phyloP scores from a whole-genome alignment of 1,140 invertebrate species.

The Tribolium castaneum region DNA sequence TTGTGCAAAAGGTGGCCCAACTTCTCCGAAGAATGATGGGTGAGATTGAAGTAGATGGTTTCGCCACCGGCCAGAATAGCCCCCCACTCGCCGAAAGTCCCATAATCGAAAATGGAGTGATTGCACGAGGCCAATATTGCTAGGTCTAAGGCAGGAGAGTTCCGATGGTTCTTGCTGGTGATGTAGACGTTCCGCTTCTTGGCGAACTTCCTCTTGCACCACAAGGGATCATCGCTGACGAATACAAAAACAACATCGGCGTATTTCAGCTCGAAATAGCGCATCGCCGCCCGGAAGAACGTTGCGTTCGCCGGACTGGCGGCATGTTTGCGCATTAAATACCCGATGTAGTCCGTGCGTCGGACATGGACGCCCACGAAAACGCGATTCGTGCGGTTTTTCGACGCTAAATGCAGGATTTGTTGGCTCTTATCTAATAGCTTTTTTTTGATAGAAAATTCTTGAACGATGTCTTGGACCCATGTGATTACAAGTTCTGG shows the following conservation, averaged over 20 bases:
- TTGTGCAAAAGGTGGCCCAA: slow-evolving; percentile 69
- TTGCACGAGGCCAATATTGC: slow-evolving; percentile 74
- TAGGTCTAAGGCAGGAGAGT: slow-evolving; percentile 70
- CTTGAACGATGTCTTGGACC: slow-evolving; percentile 69
- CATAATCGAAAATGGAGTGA: slow-evolving; percentile 77
- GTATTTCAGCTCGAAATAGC: slow-evolving; percentile 69
- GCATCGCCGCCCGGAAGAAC: slow-evolving; percentile 70
- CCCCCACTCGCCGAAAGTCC: slow-evolving; percentile 77
- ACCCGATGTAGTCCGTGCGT: slow-evolving; percentile 71
- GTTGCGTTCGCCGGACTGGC: slow-evolving; percentile 66
- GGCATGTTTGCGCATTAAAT: slow-evolving; percentile 66
- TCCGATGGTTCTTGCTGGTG: slow-evolving; percentile 63
- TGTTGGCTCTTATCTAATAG: slow-evolving; percentile 65
- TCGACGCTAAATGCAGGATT: slow-evolving; percentile 63
- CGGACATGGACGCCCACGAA: slow-evolving; percentile 72
- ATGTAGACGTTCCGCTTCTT: slow-evolving; percentile 67
- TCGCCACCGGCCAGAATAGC: slow-evolving; percentile 74
- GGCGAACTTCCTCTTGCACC: slow-evolving; percentile 69
- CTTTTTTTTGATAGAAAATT: slow-evolving; percentile 68
- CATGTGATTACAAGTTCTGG: slow-evolving; percentile 69
- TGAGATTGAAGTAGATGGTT: slow-evolving; percentile 70
- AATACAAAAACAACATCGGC: slow-evolving; percentile 69
- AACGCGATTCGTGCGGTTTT: slow-evolving; percentile 57
- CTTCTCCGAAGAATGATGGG: slow-evolving; percentile 67
- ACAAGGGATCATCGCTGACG: slow-evolving; percentile 72